Base-by-base conservation (phyloP, 2,888 invertebrate species). In the Scrobipalpa costella region DNA sequence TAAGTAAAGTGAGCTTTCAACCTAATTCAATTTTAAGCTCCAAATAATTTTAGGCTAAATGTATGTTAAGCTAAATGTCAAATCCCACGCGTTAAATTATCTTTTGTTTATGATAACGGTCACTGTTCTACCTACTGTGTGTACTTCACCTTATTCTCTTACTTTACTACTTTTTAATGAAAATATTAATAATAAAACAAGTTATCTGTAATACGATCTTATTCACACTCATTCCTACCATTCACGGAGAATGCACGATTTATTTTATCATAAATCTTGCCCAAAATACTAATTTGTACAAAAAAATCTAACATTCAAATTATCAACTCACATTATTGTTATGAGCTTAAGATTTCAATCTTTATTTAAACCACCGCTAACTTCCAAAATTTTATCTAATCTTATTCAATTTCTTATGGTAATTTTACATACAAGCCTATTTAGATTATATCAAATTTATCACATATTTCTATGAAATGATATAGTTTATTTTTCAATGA, bases 231-330 rank as follows among this genome's bases (percentile, higher is more conserved):
- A 5, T 49, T 19, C 19, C 19, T 49, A 19, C 49, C 19, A 17
- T 17, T 47, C 47, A 49, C 49, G 17, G 2, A 1, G 19, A 49
- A 49, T 52, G 21, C 27, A 21, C 50, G 13, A 21, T 52, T 27
- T 52, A 21, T 52, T 52, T 52, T 52, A 52, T 52, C 50, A 21
- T 52, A 13, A 52, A 52, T 52, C 19, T 21, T 52, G n/a, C n/a
- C n/a, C n/a, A n/a, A n/a, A n/a, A n/a, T n/a, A 11, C 13, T 13
- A 19, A 52, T 52, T 52, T 52, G 21, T 52, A 52, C 50, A 52
- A 52, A 52, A n/a, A 52, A 19, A 9, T 11, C 21, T 52, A 27
- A 13, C 13, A 21, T 27, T 52, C 13, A 11, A 52, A 49, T 21
- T 11, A 13, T 21, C 21, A 19, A 21, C 50, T 21, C 27, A 52